Base-by-base conservation (phyloP, 2,797 vertebrate species). In the Lacerta agilis region DNA sequence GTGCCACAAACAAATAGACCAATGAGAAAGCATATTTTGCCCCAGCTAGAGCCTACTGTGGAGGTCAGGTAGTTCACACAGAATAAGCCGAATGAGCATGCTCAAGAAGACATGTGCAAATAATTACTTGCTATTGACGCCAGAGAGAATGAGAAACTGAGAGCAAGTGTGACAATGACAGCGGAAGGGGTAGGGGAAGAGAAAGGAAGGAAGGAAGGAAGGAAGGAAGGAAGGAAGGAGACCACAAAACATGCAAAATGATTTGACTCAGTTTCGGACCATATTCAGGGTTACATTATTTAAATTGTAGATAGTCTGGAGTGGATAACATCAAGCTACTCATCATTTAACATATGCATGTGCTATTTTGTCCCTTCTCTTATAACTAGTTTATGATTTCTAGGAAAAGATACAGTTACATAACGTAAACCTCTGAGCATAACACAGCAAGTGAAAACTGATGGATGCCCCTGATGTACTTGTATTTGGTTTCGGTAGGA, bases 401-500 rank as follows among this genome's bases (percentile, higher is more conserved):
- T 13, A 33, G 49, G 18, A 7, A 23, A 23, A 3, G 87, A 87
- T 75, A 49, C 25, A 7, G 64, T 89, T 87, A 83, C 17, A 81
- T 18, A 11, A 88, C 89, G 33, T 64, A 79, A 71, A 8, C 43
- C 38, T 83, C 77, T 69, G 1, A 91, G 5, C 8, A 75, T 67
- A 79, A 89, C 85, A 71, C 45, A 83, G 4, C 66, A 76, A 87
- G 0, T 45, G 36, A 88, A 72, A 6, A 85, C 4, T 79, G 61
- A 45, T 5, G 85, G 10, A 86, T 92, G 82, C 82, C 86, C 83
- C 86, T 4, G 0, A 71, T 58, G 82, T 69, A 64, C 4, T 88
- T 17, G 2, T 23, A 76, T 88, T 89, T 86, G 29, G 85, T 87
- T 41, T 89, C 18, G 33, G 1, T 87, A 41, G 41, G 79, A 93